phyloP scores from a whole-genome alignment of 1,140 invertebrate genomes.

The Drosophila rufa region DNA sequence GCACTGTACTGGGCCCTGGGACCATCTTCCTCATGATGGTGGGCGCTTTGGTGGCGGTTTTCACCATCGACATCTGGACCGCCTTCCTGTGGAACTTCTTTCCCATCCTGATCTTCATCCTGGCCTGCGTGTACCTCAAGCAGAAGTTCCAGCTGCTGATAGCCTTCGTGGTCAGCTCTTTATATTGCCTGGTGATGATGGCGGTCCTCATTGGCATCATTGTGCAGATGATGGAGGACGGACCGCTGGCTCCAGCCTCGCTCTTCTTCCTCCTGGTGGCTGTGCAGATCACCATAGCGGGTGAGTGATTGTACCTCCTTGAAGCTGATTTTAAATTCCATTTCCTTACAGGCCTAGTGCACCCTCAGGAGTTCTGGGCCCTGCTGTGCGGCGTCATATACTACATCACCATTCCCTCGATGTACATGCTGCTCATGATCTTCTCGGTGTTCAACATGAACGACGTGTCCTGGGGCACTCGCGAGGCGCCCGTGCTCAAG shows the following conservation, averaged over 20 bases:
- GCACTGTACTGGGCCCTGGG: conserved; percentile 86
- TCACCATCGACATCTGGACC: conserved; percentile 91
- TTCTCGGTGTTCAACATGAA: conserved; percentile 97
- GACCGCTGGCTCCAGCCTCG: conserved; percentile 91
- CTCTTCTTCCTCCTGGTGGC: conserved; percentile 90
- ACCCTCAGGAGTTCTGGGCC: conserved; percentile 94
- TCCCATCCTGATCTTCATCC: conserved; percentile 90
- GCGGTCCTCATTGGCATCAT: conserved; percentile 95
- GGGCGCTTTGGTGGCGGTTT: conserved; percentile 93
- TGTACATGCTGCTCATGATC: conserved; percentile 96
- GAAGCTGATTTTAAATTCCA: not conserved
- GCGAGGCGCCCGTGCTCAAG: conserved; percentile 87
- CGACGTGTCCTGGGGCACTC: conserved; percentile 95
- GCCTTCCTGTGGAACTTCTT: conserved; percentile 93
- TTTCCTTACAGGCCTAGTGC: conserved; percentile 87
- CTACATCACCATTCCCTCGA: conserved; percentile 96
- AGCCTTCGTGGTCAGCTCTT: conserved; percentile 90
- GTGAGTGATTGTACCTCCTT: conserved; percentile 8
- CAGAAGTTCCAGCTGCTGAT: conserved; percentile 90
- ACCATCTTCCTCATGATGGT: conserved; percentile 97
- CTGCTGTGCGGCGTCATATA: conserved; percentile 93
- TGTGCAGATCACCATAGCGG: conserved; percentile 88
- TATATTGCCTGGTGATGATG: conserved; percentile 96
- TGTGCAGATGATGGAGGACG: conserved; percentile 92
- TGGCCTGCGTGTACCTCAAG: conserved; percentile 91